Conservation (phyloP, 2,888 invertebrate genomes). For the Caradrina kadenii region DNA sequence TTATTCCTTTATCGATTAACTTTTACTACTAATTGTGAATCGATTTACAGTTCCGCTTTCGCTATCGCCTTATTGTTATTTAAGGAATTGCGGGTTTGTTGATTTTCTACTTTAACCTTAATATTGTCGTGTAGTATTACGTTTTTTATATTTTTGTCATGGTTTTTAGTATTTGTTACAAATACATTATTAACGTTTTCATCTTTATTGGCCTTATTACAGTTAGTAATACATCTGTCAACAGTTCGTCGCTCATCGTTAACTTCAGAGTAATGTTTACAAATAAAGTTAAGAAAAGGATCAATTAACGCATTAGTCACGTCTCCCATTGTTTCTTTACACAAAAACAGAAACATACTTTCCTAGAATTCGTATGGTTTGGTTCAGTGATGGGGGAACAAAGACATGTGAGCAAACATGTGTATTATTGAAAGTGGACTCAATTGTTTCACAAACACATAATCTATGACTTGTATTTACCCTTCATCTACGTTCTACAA, state of each 20-base stretch:
- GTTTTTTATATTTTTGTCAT: neutral
- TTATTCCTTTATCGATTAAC: slow-evolving; percentile 72
- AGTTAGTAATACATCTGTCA: slow-evolving; percentile 3
- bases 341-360: slow-evolving; percentile 21
- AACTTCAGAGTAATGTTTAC: neutral
- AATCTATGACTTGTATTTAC: neutral
- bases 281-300: slow-evolving; percentile 24
- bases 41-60: slow-evolving; percentile 74
- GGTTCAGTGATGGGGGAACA: slow-evolving; percentile 8
- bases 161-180: neutral
- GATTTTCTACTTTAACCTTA: slow-evolving; percentile 52
- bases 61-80: slow-evolving; percentile 63
- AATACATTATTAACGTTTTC: neutral
- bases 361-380: slow-evolving; percentile 39
- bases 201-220: neutral
- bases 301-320: slow-evolving; percentile 21
- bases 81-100: slow-evolving; percentile 47
- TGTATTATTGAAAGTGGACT: neutral
- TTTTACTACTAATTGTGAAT: slow-evolving; percentile 73
- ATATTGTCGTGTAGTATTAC: slow-evolving; percentile 31
- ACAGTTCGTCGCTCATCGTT: neutral
- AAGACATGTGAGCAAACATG: neutral
- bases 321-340: slow-evolving; percentile 19
- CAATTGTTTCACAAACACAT: neutral
- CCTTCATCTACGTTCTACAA: slow-evolving; percentile 14